Conservation (phyloP, 2,797 vertebrate species). For the Megalops cyprinoides region DNA sequence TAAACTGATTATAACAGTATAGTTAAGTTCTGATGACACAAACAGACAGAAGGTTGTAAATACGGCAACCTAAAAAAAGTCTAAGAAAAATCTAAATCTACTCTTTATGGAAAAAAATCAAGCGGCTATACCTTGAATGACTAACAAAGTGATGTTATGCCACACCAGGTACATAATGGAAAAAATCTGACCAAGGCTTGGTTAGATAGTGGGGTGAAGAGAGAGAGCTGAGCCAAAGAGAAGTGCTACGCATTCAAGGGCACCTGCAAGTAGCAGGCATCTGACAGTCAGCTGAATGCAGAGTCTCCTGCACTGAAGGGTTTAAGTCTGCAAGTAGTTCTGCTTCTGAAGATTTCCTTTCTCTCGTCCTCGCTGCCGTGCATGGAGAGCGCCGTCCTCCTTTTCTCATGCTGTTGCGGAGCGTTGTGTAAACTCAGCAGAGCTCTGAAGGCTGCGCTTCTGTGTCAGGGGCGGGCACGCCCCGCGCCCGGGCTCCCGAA, state of each 20-base stretch:
- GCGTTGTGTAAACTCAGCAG: conserved; percentile 21
- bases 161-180: neutral
- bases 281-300: neutral
- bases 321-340: neutral
- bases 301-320: neutral
- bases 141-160: too few species aligned
- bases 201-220: neutral
- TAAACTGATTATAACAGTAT: neutral
- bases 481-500: neutral
- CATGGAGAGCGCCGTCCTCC: conserved; percentile 17
- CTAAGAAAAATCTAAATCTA: too few species aligned
- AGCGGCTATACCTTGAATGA: too few species aligned
- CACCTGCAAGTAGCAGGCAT: neutral
- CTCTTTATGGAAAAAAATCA: too few species aligned
- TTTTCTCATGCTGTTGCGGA: conserved; percentile 5
- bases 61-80: neutral
- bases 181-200: neutral
- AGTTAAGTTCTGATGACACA: neutral
- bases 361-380: too few species aligned
- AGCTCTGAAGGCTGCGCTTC: neutral
- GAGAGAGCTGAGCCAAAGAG: neutral
- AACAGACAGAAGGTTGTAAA: neutral
- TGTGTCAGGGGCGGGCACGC: neutral
- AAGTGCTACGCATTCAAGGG: neutral
- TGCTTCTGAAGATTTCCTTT: too few species aligned